Percentiles rank a stretch among this genome's conserved stretches.
Evolutionary conservation across 2,797 vertebrate genomes (phyloP).

Genomic region (Vireo griseus): DNA sequence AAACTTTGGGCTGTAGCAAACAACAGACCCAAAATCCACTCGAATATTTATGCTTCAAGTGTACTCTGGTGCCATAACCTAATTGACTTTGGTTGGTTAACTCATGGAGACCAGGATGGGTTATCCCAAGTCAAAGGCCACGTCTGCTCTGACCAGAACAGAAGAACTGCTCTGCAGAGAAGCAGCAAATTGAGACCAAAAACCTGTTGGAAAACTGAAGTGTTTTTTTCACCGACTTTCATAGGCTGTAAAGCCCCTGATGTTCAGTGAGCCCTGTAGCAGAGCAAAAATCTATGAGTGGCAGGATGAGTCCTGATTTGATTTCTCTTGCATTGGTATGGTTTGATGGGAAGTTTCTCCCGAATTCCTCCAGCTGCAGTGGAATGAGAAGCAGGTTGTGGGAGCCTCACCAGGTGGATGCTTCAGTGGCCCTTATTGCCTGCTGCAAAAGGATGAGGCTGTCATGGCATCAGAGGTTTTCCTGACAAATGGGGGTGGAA

Average conservation of each 20-base stretch:
- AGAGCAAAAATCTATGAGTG: not conserved
- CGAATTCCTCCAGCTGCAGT: not conserved
- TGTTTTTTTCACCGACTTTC: not conserved
- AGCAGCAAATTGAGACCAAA: not conserved
- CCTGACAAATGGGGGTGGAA: not conserved
- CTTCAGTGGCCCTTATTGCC: not conserved
- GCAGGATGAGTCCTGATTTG: not conserved
- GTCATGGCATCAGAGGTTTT: not conserved
- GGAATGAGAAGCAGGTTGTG: not conserved
- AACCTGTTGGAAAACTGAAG: not conserved
- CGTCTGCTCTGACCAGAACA: not conserved
- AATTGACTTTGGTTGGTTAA: not conserved
- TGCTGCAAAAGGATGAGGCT: not conserved
- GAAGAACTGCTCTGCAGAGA: not conserved
- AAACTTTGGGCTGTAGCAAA: not conserved
- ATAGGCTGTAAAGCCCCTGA: not conserved
- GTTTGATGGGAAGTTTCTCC: not conserved
- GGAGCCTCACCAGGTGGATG: not conserved
- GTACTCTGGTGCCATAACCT: not conserved
- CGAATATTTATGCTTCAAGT: not conserved
- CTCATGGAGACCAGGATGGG: fast-evolving
- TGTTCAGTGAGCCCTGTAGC: not conserved
- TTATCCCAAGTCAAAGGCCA: not conserved
- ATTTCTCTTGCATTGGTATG: not conserved
- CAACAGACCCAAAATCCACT: not conserved